Evolutionary conservation across 2,113 vertebrate genomes (phyloP), one percentile per base, ranked within the genome.

Genomic region (Poicephalus gulielmi): DNA sequence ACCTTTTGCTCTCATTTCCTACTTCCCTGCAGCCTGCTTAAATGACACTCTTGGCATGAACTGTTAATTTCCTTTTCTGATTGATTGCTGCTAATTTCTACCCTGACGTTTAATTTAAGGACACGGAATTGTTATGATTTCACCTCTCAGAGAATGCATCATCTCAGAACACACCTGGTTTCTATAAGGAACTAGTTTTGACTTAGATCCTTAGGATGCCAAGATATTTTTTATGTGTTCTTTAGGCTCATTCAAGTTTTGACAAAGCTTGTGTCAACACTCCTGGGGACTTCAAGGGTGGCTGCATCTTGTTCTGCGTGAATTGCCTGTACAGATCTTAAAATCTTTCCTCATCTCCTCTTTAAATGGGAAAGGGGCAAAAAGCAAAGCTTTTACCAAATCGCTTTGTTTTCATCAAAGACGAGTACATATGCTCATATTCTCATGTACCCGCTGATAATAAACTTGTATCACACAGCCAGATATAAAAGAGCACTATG

Each of bases 401-500:
- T 50, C 20, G 17, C 63, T 94, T 81, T 90, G 24, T 80, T 92
- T 69, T 85, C 75, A 78, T 91, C 70, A 86, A 78, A 93, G 60
- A 77, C n/a, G 25, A 68, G 18, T n/a, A 49, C 39, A n/a, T 19
- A 59, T 0, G 0, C 43, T 70, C 37, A 63, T 46, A 68, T 55
- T 82, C 64, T 80, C 62, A 43, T 13, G 28, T 10, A 1, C 28
- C 64, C 62, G 62, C 46, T 76, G 86, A 83, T 92, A 97, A 97
- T 96, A 97, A 97, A 69, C 82, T 71, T 19, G 5, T 94, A 92
- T 96, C 96, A 95, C 74, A 96, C 88, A 94, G 60, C n/a, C 53
- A 90, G 95, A 96, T 94, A 80, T 96, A 92, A 97, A 93, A 78
- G 94, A 96, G 71, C 83, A 93, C 93, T 96, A 81, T 88, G 76